A percentile compares a stretch with the other conserved stretches of the same genome.
These are phyloP conservation scores for Diarsia rubi DNA, from an alignment of 2,888 invertebrate genomes.

Conservation along the genomic window DNA sequence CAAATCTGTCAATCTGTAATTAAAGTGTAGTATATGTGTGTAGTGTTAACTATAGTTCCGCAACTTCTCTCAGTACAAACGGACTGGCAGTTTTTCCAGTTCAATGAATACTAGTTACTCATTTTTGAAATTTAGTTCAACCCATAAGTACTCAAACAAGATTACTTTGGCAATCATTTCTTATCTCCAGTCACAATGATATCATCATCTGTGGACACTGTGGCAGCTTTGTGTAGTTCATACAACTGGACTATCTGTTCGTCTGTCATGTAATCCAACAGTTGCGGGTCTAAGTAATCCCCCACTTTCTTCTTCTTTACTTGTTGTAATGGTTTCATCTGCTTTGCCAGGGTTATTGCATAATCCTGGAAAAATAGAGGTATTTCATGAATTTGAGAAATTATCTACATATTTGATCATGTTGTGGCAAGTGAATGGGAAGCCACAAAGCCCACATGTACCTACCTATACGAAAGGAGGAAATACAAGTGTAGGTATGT, in stretches of 20 bases:
- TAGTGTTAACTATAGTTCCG: neutral
- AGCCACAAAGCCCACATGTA: neutral
- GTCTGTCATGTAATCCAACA: constrained; percentile 94
- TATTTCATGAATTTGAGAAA: neutral
- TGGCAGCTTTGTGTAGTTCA: constrained; percentile 93
- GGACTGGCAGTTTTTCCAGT: neutral
- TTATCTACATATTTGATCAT: neutral
- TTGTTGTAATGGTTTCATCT: constrained; percentile 93
- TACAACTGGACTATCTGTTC: constrained; percentile 96
- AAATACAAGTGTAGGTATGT: neutral
- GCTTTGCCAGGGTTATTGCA: constrained; percentile 93
- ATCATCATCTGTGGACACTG: constrained; percentile 72
- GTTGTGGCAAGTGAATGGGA: neutral
- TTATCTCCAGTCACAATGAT: constrained; percentile 35
- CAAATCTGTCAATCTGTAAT: neutral
- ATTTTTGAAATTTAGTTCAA: neutral
- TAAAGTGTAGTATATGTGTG: too few relatives aligned
- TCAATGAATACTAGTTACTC: neutral
- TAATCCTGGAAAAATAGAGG: constrained; percentile 92
- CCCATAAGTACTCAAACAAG: constrained; percentile 3
- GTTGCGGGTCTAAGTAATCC: constrained; percentile 90
- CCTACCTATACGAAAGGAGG: neutral
- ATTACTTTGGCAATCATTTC: constrained; percentile 35
- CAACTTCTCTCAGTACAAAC: neutral
- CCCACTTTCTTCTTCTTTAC: constrained; percentile 92